Evolutionary conservation across 2,888 invertebrate genomes (phyloP), one percentile per base, ranked within the genome.

Genomic region (Zygogramma bicolorata): DNA sequence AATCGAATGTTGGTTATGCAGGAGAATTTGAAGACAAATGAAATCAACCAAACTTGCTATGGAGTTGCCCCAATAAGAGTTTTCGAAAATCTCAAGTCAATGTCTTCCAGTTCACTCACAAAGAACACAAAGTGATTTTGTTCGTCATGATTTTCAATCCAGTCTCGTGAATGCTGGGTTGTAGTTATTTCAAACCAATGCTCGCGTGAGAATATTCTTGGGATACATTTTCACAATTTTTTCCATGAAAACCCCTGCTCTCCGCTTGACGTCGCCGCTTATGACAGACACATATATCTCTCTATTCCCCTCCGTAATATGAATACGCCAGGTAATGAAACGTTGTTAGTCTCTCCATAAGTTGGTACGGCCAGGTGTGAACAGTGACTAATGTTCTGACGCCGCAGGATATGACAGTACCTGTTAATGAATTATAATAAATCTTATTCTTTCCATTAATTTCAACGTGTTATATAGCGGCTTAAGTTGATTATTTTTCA

Each of bases 381-480:
- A 80, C 79, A 77, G 78, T 79, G 78, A 80, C 77, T 79, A 79
- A 80, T 79, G 79, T 72, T 38, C 63, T 74, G 74, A 71, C 77
- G 77, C 80, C 61, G 76, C 77, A 75, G 79, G 80, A 80, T 78
- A 77, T 75, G 75, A 75, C 70, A 71, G 79, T 75, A 80, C 78
- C 75, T 78, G 78, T 75, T 79, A 76, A 79, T 77, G 77, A 79
- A 76, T 75, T 76, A 68, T 71, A 77, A 80, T 79, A 78, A 79
- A 79, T 80, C 79, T 78, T n/a, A 25, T 13, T 27, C 15, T 53
- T 27, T 15, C 15, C 53, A 27, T 53, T 25, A 53, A 53, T 53
- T 53, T 53, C 25, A 27, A 53, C 27, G n/a, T 25, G 53, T 53
- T 53, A 25, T 13, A 18, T 27, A n/a, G 53, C 1, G n/a, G 25